Conservation (phyloP, 1,140 invertebrate genomes). For the Papilio machaon region DNA sequence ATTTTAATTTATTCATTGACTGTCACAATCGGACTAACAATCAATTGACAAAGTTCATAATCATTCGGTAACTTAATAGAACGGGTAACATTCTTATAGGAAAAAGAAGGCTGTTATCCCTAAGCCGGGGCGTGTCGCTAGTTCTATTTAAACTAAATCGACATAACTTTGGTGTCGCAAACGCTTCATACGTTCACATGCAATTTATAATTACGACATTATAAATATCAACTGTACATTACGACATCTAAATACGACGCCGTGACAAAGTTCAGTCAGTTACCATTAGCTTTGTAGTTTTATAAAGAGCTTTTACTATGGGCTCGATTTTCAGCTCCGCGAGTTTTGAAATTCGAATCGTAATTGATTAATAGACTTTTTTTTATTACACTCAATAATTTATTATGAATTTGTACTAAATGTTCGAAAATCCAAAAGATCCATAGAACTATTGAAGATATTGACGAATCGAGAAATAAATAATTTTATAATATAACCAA, state of each 20-base stretch:
- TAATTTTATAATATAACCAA: too few relatives aligned
- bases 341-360: too few relatives aligned
- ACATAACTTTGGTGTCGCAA: conserved; percentile 15
- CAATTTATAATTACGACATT: conserved; percentile 18
- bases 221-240: conserved; percentile 16
- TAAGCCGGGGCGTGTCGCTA: background rate
- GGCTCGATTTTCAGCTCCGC: too few relatives aligned
- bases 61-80: background rate
- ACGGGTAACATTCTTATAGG: background rate
- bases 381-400: too few relatives aligned
- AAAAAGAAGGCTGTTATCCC: background rate
- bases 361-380: too few relatives aligned
- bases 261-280: conserved; percentile 21
- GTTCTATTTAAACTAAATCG: background rate
- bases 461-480: too few relatives aligned
- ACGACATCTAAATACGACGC: conserved; percentile 12
- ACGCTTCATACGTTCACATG: conserved; percentile 19
- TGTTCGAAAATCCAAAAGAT: too few relatives aligned
- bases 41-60: background rate
- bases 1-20: too few relatives aligned
- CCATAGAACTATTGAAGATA: too few relatives aligned
- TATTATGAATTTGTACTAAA: too few relatives aligned
- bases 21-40: too few relatives aligned
- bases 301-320: background rate
- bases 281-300: background rate